phyloP scores from a whole-genome alignment of 2,797 vertebrate genomes.

The Loris lydekkerianus region DNA sequence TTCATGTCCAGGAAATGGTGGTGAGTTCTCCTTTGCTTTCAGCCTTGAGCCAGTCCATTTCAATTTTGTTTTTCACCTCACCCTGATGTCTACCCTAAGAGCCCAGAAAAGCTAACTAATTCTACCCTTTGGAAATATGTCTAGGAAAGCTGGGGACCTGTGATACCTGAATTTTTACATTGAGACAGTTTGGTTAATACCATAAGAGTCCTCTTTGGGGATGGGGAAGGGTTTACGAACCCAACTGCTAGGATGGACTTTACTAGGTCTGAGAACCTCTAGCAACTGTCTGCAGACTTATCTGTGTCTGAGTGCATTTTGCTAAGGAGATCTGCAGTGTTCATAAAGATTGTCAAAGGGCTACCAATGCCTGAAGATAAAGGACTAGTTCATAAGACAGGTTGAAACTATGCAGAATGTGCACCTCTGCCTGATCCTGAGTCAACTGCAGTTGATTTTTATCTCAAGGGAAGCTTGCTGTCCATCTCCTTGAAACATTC shows the following conservation, averaged over 20 bases:
- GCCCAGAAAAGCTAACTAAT: background rate
- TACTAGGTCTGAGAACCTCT: background rate
- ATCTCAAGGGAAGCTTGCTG: background rate
- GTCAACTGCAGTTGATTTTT: background rate
- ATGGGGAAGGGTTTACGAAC: background rate
- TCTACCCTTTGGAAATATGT: background rate
- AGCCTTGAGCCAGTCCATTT: background rate
- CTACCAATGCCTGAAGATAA: background rate
- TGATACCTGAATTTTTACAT: background rate
- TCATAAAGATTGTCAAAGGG: background rate
- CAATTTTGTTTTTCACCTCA: background rate
- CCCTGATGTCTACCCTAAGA: background rate
- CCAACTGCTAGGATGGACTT: background rate
- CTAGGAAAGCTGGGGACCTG: background rate
- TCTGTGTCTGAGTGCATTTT: background rate
- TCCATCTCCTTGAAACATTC: background rate
- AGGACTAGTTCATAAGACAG: background rate
- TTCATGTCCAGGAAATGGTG: conserved; percentile 94
- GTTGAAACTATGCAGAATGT: background rate
- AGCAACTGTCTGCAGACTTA: background rate
- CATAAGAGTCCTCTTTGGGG: background rate
- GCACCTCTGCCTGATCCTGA: background rate
- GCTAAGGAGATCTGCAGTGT: background rate
- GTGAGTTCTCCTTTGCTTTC: conserved; percentile 88
- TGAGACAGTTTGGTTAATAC: background rate